Percentiles rank a stretch among this genome's conserved stretches.
Conservation (phyloP, 1,140 invertebrate species). For the Acyrthosiphon pisum region DNA sequence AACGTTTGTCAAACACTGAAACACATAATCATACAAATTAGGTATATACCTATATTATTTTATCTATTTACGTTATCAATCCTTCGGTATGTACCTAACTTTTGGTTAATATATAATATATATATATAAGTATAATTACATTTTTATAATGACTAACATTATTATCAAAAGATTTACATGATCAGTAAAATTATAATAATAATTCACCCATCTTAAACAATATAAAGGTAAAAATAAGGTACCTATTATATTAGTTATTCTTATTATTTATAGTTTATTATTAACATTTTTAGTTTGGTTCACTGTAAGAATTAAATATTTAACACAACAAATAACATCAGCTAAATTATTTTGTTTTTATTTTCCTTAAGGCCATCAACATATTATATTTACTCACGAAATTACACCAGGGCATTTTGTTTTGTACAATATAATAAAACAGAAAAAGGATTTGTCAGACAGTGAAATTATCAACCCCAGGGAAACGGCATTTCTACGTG, state of each 20-base stretch:
- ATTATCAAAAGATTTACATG: not conserved
- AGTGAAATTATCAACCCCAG: slow-evolving; percentile 29
- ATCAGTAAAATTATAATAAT: not conserved
- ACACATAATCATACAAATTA: not conserved
- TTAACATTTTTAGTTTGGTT: not conserved
- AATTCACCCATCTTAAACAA: not conserved
- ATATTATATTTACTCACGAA: slow-evolving; percentile 19
- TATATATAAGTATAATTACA: no score
- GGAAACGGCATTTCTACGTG: slow-evolving; percentile 17
- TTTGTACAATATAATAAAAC: slow-evolving; percentile 8
- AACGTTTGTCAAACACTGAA: not conserved
- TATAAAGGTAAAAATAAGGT: not conserved
- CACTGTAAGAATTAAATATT: not conserved
- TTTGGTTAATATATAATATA: no score
- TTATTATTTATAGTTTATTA: not conserved
- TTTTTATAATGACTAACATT: not conserved
- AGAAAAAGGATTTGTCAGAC: slow-evolving; percentile 32
- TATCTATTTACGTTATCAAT: not conserved
- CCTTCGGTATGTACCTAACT: not conserved
- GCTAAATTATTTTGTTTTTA: not conserved
- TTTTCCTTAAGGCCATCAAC: not conserved
- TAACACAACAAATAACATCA: not conserved
- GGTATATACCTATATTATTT: not conserved
- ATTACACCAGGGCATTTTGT: slow-evolving; percentile 17
- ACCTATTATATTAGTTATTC: not conserved